These are phyloP conservation scores for Saccopteryx leptura DNA, from an alignment of 2,113 vertebrate genomes.

Conservation along the genomic window DNA sequence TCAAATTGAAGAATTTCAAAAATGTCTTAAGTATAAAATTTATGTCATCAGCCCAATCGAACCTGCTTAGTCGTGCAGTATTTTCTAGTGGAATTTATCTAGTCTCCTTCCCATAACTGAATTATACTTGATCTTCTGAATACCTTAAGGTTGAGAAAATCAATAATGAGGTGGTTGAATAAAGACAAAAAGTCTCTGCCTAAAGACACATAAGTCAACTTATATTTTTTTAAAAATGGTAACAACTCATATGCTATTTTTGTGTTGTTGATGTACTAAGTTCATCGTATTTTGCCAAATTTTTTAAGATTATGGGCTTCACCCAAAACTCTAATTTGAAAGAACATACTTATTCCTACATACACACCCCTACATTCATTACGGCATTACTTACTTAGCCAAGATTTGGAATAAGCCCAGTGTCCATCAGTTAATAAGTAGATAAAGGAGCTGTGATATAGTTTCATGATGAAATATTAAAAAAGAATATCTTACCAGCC, in stretches of 20 bases:
- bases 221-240: not conserved
- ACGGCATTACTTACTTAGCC: no score
- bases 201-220: not conserved
- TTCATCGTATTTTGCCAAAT: not conserved
- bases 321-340: no score
- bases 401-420: no score
- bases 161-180: not conserved
- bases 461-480: no score
- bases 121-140: not conserved
- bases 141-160: not conserved
- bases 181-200: constrained; percentile 6
- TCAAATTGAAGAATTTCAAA: not conserved
- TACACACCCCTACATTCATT: no score
- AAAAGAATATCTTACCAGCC: no score
- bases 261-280: not conserved
- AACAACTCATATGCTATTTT: not conserved
- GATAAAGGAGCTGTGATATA: no score
- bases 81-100: not conserved
- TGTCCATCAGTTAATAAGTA: no score
- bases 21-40: not conserved
- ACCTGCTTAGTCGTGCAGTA: not conserved
- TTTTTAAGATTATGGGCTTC: not conserved
- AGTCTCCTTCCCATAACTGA: not conserved
- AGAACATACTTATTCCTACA: no score
- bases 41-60: not conserved